A percentile compares a stretch with the other conserved stretches of the same genome.
phyloP scores from a whole-genome alignment of 2,797 vertebrate genomes.

The Nothura maculosa region DNA sequence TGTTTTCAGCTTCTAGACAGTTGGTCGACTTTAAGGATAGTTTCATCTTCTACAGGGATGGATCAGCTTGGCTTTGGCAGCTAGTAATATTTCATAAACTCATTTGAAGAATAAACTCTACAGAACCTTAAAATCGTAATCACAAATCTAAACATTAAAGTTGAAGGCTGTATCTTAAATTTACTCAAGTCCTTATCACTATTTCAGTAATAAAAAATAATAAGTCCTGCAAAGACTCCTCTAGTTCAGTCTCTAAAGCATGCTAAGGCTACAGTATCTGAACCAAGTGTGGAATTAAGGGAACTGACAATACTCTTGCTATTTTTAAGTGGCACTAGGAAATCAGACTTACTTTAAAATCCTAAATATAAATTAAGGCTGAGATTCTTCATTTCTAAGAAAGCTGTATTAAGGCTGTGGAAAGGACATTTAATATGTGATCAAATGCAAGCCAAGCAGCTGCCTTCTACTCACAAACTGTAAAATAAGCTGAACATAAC shows the following conservation, averaged over 20 bases:
- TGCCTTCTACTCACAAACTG: neutral
- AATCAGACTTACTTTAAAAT: neutral
- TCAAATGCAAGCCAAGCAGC: neutral
- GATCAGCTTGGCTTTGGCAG: neutral
- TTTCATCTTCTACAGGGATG: neutral
- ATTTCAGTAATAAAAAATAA: neutral
- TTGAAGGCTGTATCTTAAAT: neutral
- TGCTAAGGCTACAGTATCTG: neutral
- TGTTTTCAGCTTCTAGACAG: conserved; percentile 7
- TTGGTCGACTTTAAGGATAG: neutral
- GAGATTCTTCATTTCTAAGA: neutral
- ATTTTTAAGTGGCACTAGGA: neutral
- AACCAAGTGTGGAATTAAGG: neutral
- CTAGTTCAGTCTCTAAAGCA: neutral
- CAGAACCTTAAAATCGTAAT: neutral
- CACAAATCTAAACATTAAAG: neutral
- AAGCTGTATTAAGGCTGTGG: neutral
- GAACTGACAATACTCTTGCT: neutral
- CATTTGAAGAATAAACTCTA: neutral
- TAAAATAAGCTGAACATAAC: neutral
- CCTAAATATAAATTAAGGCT: neutral
- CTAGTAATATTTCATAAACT: neutral
- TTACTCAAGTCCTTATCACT: neutral
- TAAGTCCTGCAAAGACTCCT: neutral
- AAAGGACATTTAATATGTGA: neutral